Conservation (phyloP, 2,113 vertebrate species). For the Orycteropus afer region DNA sequence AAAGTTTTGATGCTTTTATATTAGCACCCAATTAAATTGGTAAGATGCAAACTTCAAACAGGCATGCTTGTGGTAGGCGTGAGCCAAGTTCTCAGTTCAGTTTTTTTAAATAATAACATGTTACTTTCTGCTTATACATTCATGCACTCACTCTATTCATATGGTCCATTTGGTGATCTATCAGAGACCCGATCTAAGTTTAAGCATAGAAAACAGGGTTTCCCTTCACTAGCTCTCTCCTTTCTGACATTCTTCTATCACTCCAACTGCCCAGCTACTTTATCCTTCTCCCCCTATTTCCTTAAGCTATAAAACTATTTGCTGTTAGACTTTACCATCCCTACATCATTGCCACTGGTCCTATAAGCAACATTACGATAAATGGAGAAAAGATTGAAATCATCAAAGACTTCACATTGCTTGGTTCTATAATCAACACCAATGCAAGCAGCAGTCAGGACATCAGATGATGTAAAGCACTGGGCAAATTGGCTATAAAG, state of each 20-base stretch:
- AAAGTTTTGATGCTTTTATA: constrained; percentile 44
- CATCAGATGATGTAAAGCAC: too few species aligned
- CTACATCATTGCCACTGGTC: accelerated
- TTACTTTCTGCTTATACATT: background rate
- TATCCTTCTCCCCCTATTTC: background rate
- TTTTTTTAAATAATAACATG: background rate
- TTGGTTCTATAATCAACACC: too few species aligned
- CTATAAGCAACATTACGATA: too few species aligned
- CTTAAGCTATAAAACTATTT: background rate
- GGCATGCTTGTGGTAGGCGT: background rate
- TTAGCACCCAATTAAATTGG: background rate
- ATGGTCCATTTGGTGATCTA: background rate
- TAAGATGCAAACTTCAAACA: constrained; percentile 21
- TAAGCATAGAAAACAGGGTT: background rate
- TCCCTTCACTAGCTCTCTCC: background rate
- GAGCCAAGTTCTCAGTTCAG: background rate
- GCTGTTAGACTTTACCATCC: background rate
- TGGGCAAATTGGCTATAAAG: too few species aligned
- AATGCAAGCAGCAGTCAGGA: too few species aligned
- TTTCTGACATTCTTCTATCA: background rate
- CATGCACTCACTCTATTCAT: too few species aligned
- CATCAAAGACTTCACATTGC: too few species aligned
- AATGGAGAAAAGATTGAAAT: too few species aligned
- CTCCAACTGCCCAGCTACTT: background rate
- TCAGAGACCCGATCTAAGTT: background rate